A percentile compares a stretch with the other conserved stretches of the same genome.
Conservation (phyloP, 1,140 invertebrate species). For the Archegozetes longisetosus region DNA sequence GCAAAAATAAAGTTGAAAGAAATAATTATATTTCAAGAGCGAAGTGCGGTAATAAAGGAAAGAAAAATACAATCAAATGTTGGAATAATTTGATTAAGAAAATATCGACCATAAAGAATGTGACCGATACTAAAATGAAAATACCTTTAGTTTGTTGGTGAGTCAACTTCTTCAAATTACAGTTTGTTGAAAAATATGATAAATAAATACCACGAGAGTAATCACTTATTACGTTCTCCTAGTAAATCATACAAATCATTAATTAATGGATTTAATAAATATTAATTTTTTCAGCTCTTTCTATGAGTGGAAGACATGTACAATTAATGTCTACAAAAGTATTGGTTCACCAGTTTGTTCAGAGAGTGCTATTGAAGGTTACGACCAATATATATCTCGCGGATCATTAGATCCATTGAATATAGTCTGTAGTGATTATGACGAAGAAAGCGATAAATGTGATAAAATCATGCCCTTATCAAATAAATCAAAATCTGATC, state of each 20-base stretch:
- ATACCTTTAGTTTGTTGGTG: conserved; percentile 12
- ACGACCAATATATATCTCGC: background rate
- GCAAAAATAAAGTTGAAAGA: no score
- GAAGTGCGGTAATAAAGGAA: conserved; percentile 1
- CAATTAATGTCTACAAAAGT: background rate
- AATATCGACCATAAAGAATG: background rate
- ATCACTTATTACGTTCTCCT: no score
- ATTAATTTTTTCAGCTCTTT: background rate
- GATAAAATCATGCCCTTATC: background rate
- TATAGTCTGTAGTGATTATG: background rate
- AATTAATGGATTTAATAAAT: background rate
- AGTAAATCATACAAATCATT: no score
- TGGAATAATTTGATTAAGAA: background rate
- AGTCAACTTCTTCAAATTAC: background rate
- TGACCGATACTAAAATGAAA: background rate
- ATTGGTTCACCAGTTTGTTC: background rate
- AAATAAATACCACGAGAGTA: no score
- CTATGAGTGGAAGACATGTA: conserved; percentile 10
- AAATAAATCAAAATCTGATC: background rate
- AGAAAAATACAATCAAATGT: background rate
- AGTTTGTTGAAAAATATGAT: no score
- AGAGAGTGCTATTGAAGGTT: background rate
- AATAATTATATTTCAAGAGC: no score
- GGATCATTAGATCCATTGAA: background rate
- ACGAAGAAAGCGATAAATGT: background rate